These are phyloP conservation scores for Loris lydekkerianus DNA, from an alignment of 2,797 vertebrate genomes.

Conservation along the genomic window DNA sequence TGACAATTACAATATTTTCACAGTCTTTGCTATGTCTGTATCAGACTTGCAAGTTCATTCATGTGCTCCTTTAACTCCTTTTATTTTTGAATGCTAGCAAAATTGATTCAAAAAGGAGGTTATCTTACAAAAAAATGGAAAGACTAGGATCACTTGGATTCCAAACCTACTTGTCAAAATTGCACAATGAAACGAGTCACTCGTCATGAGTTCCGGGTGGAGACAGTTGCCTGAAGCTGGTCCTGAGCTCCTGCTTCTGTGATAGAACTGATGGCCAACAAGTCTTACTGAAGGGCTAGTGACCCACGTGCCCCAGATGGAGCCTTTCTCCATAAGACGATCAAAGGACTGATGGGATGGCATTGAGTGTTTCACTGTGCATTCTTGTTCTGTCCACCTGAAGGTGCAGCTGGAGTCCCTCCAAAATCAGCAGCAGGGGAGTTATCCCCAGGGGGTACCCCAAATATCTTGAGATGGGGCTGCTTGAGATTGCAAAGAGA, in stretches of 20 bases:
- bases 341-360: rapidly evolving
- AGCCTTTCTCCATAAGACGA: neutral
- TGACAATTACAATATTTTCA: rapidly evolving
- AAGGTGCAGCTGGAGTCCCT: neutral
- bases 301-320: rapidly evolving
- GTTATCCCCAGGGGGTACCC: neutral
- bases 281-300: neutral
- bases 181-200: neutral
- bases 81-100: neutral
- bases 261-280: rapidly evolving
- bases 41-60: neutral
- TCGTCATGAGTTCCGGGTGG: neutral
- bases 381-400: neutral
- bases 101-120: neutral
- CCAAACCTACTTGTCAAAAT: neutral
- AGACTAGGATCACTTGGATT: too few species aligned
- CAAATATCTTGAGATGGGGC: neutral
- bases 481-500: neutral
- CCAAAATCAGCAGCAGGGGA: too few species aligned
- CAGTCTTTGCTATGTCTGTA: rapidly evolving
- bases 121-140: neutral
- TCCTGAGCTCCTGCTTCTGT: neutral
- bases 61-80: too few species aligned
- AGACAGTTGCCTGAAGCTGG: rapidly evolving
- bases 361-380: rapidly evolving